Conservation (phyloP, 2,113 vertebrate species). For the Chamaetylas fuelleborni region DNA sequence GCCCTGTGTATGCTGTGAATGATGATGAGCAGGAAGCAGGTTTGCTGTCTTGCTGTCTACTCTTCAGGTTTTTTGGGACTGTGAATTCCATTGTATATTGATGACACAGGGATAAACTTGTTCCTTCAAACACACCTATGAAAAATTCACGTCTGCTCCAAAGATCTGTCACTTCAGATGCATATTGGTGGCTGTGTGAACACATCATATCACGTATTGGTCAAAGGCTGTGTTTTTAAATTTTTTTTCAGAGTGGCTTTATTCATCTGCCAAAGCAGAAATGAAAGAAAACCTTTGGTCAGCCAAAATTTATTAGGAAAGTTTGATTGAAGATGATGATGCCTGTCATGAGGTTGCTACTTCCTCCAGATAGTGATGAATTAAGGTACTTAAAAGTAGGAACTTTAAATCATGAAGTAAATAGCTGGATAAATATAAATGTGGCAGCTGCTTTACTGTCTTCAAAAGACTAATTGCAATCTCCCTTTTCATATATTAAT, state of each 20-base stretch:
- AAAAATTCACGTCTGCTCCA: conserved; percentile 31
- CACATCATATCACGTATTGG: not conserved
- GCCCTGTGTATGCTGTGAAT: not conserved
- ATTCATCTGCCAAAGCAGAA: not conserved
- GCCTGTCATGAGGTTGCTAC: not conserved
- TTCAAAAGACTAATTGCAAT: not conserved
- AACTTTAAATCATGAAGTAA: not conserved
- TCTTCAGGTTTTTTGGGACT: not conserved
- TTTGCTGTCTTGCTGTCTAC: not conserved
- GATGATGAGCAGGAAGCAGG: not conserved
- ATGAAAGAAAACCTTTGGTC: not conserved
- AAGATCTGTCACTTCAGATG: not conserved
- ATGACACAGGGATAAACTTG: conserved; percentile 23
- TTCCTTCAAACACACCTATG: not conserved
- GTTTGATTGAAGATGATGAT: not conserved
- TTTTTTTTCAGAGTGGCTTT: not conserved
- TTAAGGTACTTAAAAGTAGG: not conserved
- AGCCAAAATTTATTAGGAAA: not conserved
- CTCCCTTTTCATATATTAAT: not conserved
- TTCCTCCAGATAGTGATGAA: not conserved
- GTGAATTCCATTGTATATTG: conserved; percentile 6
- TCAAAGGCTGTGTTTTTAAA: not conserved
- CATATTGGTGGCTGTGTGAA: not conserved
- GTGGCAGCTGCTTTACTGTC: not conserved
- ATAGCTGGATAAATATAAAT: not conserved